Evolutionary conservation across 64 coral and sea anemone genomes (phyloP), one percentile per base, ranked within the genome.

Genomic region (Trachythela sp.): DNA sequence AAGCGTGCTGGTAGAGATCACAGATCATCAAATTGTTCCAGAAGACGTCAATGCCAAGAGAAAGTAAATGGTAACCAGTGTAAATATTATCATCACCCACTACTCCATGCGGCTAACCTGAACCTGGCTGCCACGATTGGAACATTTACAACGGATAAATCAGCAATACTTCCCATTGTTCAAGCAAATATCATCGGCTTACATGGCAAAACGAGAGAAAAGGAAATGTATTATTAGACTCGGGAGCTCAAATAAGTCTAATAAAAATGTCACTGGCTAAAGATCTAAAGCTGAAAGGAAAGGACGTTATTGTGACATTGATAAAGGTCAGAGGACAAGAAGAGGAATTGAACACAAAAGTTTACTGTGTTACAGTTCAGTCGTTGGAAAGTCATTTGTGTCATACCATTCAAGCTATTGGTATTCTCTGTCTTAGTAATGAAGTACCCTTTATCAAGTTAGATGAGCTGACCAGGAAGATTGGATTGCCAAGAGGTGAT

Each of bases 41-140:
- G 91, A 26, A 92, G 52, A 84, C 85, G 77, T 8, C 85, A 84
- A 45, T 92, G 86, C 52, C 75, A n/a, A 31, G 68, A 72, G 9
- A 35, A 11, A 2, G 68, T 72, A 11, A 72, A 72, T 72, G 68
- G 68, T 27, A 35, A 72, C n/a, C 68, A 72, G 68, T 72, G 68
- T 26, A 72, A 72, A 13, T 31, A 72, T 31, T 72, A 72, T 26
- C 68, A 35, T 26, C 68, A 72, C 33, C 68, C 14, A 1, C 68
- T 72, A 26, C 68, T 72, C 11, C 68, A 72, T 26, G 68, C 10
- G 13, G 68, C 2, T 26, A 35, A 72, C 1, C 9, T 11, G 22
- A 52, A 52, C 49, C 13, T 15, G 1, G 1, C 49, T 20, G 49
- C 22, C 13, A 52, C 13, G 13, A 20, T 52, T 15, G 68, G 68